These are phyloP conservation scores for Lagenorhynchus albirostris DNA, from an alignment of 2,113 vertebrate genomes.

Conservation along the genomic window DNA sequence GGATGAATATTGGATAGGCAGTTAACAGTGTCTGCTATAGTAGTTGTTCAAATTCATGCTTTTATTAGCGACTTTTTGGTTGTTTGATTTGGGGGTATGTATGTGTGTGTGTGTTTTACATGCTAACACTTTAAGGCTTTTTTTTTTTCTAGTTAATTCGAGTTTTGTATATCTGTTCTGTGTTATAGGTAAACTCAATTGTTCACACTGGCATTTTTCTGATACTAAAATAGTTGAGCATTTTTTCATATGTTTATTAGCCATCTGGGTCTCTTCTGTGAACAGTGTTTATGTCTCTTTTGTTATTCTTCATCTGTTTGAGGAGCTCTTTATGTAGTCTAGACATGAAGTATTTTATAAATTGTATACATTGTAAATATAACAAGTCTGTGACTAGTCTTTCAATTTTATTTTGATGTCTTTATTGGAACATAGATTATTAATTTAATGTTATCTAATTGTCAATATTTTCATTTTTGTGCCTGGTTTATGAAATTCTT, in stretches of 20 bases:
- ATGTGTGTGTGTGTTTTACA: background rate
- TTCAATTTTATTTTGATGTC: background rate
- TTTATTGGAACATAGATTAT: background rate
- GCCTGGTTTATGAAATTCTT: background rate
- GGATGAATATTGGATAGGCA: background rate
- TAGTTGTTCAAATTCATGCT: background rate
- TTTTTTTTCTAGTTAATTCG: background rate
- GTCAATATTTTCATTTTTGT: background rate
- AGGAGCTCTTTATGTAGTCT: background rate
- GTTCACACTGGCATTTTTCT: conserved; percentile 1
- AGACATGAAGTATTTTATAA: background rate
- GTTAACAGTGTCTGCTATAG: background rate
- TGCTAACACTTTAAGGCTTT: background rate
- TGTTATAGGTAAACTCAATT: background rate
- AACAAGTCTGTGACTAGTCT: background rate
- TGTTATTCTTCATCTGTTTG: background rate
- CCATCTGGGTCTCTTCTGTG: background rate
- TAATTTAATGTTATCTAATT: background rate
- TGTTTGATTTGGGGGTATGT: background rate
- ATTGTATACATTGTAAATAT: background rate
- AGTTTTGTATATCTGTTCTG: background rate
- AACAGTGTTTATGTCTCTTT: background rate
- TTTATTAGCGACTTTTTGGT: background rate
- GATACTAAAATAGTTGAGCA: background rate
- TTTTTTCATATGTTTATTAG: background rate